Conservation (phyloP, 1,140 invertebrate genomes). For the Sweltsa coloradensis region DNA sequence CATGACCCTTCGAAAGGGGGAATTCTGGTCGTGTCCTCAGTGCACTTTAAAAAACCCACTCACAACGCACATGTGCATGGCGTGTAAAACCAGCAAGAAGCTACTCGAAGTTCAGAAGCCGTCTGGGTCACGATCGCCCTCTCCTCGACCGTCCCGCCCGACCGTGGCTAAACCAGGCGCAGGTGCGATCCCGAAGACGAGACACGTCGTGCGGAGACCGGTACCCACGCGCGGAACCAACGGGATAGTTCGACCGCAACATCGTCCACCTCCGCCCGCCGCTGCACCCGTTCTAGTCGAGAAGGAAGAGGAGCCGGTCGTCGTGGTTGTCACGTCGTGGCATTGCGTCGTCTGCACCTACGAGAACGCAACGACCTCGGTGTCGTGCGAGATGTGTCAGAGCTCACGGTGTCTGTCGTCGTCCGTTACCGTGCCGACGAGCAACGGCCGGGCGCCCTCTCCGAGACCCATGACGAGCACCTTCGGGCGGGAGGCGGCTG, state of each 20-base stretch:
- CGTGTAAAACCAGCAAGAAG: conserved; percentile 49
- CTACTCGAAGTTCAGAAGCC: conserved; percentile 21
- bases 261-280: no score
- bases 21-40: conserved; percentile 59
- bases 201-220: conserved; percentile 1
- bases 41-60: conserved; percentile 79
- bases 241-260: no score
- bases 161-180: conserved; percentile 3
- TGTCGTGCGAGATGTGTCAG: conserved; percentile 74
- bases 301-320: conserved; percentile 15
- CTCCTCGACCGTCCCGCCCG: conserved; percentile 24
- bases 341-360: conserved; percentile 70
- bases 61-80: conserved; percentile 54
- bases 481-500: conserved; percentile 1
- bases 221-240: not conserved
- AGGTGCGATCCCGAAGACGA: conserved; percentile 26
- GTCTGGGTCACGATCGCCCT: conserved; percentile 27
- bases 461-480: conserved; percentile 1
- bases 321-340: conserved; percentile 36
- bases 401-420: conserved; percentile 33
- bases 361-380: conserved; percentile 54
- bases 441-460: conserved; percentile 8
- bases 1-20: conserved; percentile 54
- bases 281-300: no score
- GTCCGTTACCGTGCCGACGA: conserved; percentile 15